Base-by-base conservation (phyloP, 53 echinoderm and acorn worm species). In the Holothuria scabra region DNA sequence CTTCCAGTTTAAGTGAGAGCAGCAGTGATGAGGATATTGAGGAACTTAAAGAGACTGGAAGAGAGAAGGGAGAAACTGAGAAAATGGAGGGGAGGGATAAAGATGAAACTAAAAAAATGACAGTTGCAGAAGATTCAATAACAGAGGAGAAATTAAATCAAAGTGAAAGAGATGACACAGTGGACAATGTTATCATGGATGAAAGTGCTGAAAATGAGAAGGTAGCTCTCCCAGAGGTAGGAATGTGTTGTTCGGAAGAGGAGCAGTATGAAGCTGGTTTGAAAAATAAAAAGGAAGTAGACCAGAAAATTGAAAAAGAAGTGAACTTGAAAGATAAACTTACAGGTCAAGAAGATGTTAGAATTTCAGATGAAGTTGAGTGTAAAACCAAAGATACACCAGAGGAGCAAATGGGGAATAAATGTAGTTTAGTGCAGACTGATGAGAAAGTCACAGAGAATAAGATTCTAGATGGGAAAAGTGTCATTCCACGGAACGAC, bases 21-120 rank as follows among this genome's bases (percentile, higher is more conserved):
- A 31, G 31, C 12, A 31, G 25, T 65, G 65, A 65, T 65, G 65
- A 65, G 28, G 24, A 65, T 13, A 65, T 65, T 28, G 65, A 65
- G 13, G 28, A 29, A 28, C 28, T 28, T 23, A 65, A 31, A 24
- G 65, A 28, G 31, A 31, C 3, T 0, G 28, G 18, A 13, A 8
- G 31, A 28, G 8, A 65, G 3, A 65, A n/a, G 3, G 30, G 20
- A 64, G 1, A 31, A 29, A 28, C 31, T 28, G 28, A 29, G 28
- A 28, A 19, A 25, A 25, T 28, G 23, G 31, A 24, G 31, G 65
- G 8, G 28, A 65, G 65, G 65, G 16, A 0, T 31, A 0, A 13
- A 12, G 28, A 31, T 65, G 25, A 65, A 16, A 28, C 12, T 23
- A 28, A 29, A 24, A 65, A 65, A 28, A 65, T 65, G 65, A 22